Conservation (phyloP, 2,797 vertebrate species). For the Todus mexicanus region DNA sequence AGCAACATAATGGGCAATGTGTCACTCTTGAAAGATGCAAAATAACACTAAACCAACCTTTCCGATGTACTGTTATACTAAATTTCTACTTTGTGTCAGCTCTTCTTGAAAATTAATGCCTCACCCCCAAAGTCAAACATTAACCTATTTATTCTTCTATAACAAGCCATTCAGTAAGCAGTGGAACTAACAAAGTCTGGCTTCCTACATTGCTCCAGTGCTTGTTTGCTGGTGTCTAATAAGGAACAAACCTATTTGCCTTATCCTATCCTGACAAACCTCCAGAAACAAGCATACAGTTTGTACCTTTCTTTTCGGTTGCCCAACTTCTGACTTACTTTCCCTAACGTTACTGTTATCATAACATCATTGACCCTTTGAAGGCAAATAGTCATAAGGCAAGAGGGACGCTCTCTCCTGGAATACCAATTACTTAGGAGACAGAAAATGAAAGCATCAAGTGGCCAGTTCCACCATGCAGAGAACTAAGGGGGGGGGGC, state of each 20-base stretch:
- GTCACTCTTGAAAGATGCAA: background rate
- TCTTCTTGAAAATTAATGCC: background rate
- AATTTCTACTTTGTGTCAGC: background rate
- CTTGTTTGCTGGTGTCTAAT: accelerated
- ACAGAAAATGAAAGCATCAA: background rate
- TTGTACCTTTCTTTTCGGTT: background rate
- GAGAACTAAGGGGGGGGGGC: background rate
- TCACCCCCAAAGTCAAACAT: background rate
- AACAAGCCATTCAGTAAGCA: background rate
- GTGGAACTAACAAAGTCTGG: background rate
- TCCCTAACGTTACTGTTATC: background rate
- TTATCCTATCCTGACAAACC: background rate
- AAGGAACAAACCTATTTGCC: background rate
- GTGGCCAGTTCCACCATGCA: background rate
- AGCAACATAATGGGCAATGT: accelerated
- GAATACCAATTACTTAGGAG: background rate
- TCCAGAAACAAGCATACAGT: background rate
- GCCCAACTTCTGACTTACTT: background rate
- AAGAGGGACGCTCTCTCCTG: background rate
- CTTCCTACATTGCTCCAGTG: background rate
- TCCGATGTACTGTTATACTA: background rate
- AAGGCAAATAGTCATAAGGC: background rate
- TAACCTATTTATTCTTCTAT: background rate
- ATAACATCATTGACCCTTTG: background rate
- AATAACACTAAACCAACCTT: background rate